Evolutionary conservation across 2,797 vertebrate species (phyloP).

Genomic region (Acanthurus tractus): DNA sequence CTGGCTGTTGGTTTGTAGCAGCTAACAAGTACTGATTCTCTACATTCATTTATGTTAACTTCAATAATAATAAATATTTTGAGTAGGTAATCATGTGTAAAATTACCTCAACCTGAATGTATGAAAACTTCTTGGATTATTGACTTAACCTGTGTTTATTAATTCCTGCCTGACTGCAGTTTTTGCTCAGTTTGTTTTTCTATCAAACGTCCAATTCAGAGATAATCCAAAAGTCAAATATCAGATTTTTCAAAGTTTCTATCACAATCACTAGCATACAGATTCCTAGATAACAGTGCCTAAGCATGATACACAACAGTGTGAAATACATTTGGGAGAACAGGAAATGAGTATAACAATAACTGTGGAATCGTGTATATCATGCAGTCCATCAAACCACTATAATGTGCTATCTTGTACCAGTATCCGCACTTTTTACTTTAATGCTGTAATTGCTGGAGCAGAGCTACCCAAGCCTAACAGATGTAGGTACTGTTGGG

Average conservation of each 20-base stretch:
- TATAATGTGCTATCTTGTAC: neutral
- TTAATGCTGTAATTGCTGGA: neutral
- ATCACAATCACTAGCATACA: neutral
- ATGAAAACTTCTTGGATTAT: neutral
- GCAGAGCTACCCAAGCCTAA: neutral
- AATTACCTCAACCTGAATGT: slow-evolving; percentile 31
- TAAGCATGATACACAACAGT: neutral
- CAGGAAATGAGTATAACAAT: slow-evolving; percentile 19
- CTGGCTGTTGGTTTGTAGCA: neutral
- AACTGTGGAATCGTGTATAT: neutral
- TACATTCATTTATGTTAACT: neutral
- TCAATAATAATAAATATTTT: too few relatives aligned
- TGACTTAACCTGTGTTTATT: slow-evolving; percentile 18
- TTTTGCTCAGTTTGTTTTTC: slow-evolving; percentile 4
- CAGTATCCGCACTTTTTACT: neutral
- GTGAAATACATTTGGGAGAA: neutral
- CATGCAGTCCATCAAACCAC: slow-evolving; percentile 22
- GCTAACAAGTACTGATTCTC: neutral
- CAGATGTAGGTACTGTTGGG: neutral
- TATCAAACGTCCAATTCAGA: slow-evolving; percentile 8
- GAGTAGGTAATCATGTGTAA: neutral
- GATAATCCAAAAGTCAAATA: neutral
- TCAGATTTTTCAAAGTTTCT: neutral
- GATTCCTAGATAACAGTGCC: neutral
- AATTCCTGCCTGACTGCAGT: neutral